phyloP scores from a whole-genome alignment of 2,797 vertebrate species.

The Squalus acanthias region DNA sequence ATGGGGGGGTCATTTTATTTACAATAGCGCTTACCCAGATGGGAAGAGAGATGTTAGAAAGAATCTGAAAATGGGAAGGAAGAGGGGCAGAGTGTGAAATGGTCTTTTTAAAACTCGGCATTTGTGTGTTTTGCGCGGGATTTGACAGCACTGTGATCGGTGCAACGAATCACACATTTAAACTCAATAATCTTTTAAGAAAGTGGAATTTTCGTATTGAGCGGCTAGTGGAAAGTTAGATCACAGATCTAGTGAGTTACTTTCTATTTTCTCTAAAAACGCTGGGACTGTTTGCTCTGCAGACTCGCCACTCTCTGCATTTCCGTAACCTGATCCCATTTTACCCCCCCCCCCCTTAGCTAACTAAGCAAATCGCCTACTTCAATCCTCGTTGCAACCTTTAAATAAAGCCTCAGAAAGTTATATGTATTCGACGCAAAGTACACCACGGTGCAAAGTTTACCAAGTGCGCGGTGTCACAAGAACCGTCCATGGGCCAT shows the following conservation, averaged over 20 bases:
- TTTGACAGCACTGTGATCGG: not conserved
- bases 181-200: not conserved
- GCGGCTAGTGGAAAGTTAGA: not conserved
- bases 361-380: not conserved
- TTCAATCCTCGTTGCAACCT: not conserved
- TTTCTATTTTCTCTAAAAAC: too few relatives aligned
- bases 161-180: not conserved
- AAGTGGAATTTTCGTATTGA: not conserved
- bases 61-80: too few relatives aligned
- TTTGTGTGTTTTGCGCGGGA: too few relatives aligned
- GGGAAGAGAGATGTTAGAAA: too few relatives aligned
- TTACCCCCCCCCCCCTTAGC: not conserved
- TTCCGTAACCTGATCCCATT: not conserved
- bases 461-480: too few relatives aligned
- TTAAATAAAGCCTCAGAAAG: not conserved
- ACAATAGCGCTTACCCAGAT: not conserved
- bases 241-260: not conserved
- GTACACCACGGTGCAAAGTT: not conserved
- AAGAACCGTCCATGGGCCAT: too few relatives aligned
- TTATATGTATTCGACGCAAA: not conserved
- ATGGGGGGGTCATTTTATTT: not conserved
- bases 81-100: too few relatives aligned
- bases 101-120: too few relatives aligned
- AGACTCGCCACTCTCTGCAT: not conserved
- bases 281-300: not conserved